phyloP scores from a whole-genome alignment of 2,113 vertebrate genomes.

The Thryonomys swinderianus region DNA sequence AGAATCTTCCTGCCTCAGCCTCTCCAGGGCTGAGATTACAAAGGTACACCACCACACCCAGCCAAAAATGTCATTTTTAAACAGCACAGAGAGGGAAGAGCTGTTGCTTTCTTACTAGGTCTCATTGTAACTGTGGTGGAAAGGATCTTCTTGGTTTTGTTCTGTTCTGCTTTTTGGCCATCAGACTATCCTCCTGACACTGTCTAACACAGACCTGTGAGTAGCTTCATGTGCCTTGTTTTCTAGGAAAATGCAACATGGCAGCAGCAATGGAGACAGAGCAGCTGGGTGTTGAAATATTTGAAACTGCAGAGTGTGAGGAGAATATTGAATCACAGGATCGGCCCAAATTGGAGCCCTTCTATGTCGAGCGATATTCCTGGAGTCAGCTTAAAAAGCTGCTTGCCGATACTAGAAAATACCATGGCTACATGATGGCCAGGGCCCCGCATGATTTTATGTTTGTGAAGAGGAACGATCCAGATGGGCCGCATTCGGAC shows the following conservation, averaged over 20 bases:
- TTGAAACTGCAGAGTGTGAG: conserved; percentile 84
- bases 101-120: conserved; percentile 40
- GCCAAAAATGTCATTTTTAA: conserved; percentile 54
- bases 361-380: conserved; percentile 90
- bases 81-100: conserved; percentile 26
- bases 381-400: conserved; percentile 92
- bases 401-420: conserved; percentile 89
- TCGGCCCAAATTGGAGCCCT: conserved; percentile 86
- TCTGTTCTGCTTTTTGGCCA: background rate
- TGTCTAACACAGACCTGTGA: conserved; percentile 47
- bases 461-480: conserved; percentile 90
- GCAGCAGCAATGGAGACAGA: conserved; percentile 93
- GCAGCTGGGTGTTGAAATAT: conserved; percentile 89
- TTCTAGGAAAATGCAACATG: conserved; percentile 90
- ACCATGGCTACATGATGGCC: conserved; percentile 91
- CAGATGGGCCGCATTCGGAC: conserved; percentile 88
- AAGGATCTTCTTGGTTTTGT: background rate
- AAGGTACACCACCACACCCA: no score
- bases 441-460: conserved; percentile 91
- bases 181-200: conserved; percentile 8
- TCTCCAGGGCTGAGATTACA: no score
- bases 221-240: conserved; percentile 36
- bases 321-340: conserved; percentile 82
- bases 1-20: no score
- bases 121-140: conserved; percentile 48